Conservation (phyloP, 1,140 invertebrate species). For the Euglossa dilemma region DNA sequence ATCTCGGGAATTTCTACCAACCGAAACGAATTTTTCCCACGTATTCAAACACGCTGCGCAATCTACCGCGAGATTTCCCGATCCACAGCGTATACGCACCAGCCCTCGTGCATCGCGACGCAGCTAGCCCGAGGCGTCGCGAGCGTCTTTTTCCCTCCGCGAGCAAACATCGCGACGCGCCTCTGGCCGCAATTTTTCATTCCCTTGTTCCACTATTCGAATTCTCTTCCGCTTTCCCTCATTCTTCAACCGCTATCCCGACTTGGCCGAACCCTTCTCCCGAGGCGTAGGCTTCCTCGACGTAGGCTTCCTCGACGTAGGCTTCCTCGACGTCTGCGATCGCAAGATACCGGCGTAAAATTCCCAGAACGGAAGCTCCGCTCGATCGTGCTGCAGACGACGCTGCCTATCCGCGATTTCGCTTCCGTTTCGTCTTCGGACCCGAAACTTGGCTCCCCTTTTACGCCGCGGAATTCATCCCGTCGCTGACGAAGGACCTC, state of each 20-base stretch:
- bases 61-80: not conserved
- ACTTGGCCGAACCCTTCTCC: not conserved
- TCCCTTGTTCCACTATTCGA: not conserved
- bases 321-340: constrained; percentile 19
- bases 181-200: not conserved
- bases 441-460: not conserved
- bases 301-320: not conserved
- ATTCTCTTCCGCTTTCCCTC: not conserved
- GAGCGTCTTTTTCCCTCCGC: not conserved
- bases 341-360: not conserved
- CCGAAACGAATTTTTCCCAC: too few species aligned
- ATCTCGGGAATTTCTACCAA: too few species aligned
- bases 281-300: not conserved
- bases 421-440: not conserved
- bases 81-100: not conserved
- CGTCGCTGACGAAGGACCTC: too few species aligned
- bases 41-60: not conserved
- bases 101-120: not conserved
- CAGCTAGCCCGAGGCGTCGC: not conserved
- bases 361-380: not conserved
- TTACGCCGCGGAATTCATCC: not conserved
- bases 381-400: not conserved
- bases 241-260: not conserved
- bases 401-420: not conserved
- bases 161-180: constrained; percentile 2